Base-by-base conservation (phyloP, 2,113 vertebrate genomes). In the Hemiprocne comata region DNA sequence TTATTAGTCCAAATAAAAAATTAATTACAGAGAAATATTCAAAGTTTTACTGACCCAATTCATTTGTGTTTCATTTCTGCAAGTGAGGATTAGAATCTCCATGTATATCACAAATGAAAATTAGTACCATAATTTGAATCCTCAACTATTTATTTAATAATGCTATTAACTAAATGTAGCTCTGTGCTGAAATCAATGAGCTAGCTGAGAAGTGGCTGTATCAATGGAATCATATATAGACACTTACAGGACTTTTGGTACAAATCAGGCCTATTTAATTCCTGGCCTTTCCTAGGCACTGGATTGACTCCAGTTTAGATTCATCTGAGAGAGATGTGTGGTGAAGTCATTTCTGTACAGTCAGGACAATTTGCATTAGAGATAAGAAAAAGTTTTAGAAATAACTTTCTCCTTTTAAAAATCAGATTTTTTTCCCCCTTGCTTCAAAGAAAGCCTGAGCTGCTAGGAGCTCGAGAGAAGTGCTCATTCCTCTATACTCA, bases 301-400 rank as follows among this genome's bases (percentile, higher is more conserved):
- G 29, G 72, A 36, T 58, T 67, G 40, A 69, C 73, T 89, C 24
- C 60, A 76, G 20, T 48, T 66, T 54, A 81, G 28, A 48, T 46
- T 62, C 65, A 54, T 86, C 64, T 74, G 48, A 92, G 38, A 82
- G 16, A 46, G 15, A 34, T 69, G 29, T 57, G 74, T 72, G 53
- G 65, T 93, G 69, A 64, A 17, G 65, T 64, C 44, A 33, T 77
- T 94, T 91, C 66, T 78, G 42, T 81, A 58, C 86, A 89, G n/a
- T 24, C 67, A 94, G 88, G 62, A 91, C 75, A 80, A 74, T 42
- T 60, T 88, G 42, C 67, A 78, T 48, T 89, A 83, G 15, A 86
- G 46, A 64, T 42, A 83, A 91, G 58, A 89, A 64, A 71, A 83
- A 62, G 46, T 60, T 93, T 88, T 36, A 62, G 85, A 95, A 95